phyloP scores from a whole-genome alignment of 2,888 invertebrate species.

The Synergus japonicus region DNA sequence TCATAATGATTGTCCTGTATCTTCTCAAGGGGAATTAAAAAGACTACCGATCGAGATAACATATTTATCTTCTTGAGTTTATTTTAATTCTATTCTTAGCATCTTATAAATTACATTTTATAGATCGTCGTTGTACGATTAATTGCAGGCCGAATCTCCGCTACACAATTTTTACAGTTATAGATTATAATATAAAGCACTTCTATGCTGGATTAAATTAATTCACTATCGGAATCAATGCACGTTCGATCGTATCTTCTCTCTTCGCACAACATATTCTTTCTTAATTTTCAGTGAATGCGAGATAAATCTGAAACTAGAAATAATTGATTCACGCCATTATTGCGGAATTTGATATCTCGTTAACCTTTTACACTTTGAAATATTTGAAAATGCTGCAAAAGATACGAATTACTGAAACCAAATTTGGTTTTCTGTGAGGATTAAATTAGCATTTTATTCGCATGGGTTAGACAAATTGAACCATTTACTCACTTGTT shows the following conservation, averaged over 20 bases:
- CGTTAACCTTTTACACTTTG: not conserved
- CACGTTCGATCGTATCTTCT: not conserved
- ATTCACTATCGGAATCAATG: not conserved
- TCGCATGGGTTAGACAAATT: not conserved
- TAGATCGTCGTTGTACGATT: not conserved
- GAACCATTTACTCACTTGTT: not conserved
- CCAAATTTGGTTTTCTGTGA: not conserved
- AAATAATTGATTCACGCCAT: not conserved
- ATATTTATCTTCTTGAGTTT: not conserved
- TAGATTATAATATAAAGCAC: not conserved
- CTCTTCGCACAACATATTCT: not conserved
- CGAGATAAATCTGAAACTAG: slow-evolving; percentile 13
- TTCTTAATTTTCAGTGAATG: not conserved
- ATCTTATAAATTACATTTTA: not conserved
- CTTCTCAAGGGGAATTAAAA: not conserved
- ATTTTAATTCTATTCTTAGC: not conserved
- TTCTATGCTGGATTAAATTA: not conserved
- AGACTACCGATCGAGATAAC: not conserved
- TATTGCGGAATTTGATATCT: not conserved
- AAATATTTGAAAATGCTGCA: too few relatives aligned
- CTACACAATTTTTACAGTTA: not conserved
- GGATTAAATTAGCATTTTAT: not conserved
- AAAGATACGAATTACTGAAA: too few relatives aligned
- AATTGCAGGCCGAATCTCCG: not conserved
- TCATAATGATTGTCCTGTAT: slow-evolving; percentile 1